Evolutionary conservation across 2,888 invertebrate species (phyloP).

Genomic region (Leucania comma): DNA sequence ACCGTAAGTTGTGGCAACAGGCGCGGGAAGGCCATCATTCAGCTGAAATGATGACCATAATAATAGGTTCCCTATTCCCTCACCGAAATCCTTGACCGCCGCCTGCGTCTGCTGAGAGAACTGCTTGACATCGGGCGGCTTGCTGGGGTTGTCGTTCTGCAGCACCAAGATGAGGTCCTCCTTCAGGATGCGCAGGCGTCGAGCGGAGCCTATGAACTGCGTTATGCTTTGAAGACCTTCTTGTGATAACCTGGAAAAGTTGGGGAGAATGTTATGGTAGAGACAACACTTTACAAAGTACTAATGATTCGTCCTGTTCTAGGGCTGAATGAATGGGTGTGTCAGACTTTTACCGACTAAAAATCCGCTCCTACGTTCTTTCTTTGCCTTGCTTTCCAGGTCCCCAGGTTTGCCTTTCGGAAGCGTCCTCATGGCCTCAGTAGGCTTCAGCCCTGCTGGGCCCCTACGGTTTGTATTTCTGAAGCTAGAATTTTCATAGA

Average conservation of each 20-base stretch:
- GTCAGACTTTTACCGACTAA: slow-evolving; percentile 88
- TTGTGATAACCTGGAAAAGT: slow-evolving; percentile 93
- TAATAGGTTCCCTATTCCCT: slow-evolving; percentile 66
- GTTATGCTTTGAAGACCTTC: slow-evolving; percentile 96
- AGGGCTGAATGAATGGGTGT: too few species aligned
- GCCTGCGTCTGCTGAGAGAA: slow-evolving; percentile 93
- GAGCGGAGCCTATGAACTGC: slow-evolving; percentile 92
- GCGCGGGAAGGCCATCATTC: too few species aligned
- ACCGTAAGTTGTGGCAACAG: too few species aligned
- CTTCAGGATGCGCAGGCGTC: slow-evolving; percentile 93
- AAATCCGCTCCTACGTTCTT: slow-evolving; percentile 98
- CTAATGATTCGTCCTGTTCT: too few species aligned
- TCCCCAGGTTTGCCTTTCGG: too few species aligned
- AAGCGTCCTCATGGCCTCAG: too few species aligned
- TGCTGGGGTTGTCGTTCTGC: slow-evolving; percentile 94
- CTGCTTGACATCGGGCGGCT: slow-evolving; percentile 94
- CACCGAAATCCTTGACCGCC: slow-evolving; percentile 93
- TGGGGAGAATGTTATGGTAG: not conserved
- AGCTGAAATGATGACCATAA: too few species aligned
- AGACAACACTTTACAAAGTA: too few species aligned
- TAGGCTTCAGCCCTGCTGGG: too few species aligned
- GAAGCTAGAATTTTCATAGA: too few species aligned
- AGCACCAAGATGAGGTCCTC: slow-evolving; percentile 95
- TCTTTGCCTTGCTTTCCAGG: slow-evolving; percentile 92
- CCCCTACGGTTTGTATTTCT: too few species aligned